Evolutionary conservation across 1,140 invertebrate species (phyloP).

Genomic region (Hypsibius dujardini): DNA sequence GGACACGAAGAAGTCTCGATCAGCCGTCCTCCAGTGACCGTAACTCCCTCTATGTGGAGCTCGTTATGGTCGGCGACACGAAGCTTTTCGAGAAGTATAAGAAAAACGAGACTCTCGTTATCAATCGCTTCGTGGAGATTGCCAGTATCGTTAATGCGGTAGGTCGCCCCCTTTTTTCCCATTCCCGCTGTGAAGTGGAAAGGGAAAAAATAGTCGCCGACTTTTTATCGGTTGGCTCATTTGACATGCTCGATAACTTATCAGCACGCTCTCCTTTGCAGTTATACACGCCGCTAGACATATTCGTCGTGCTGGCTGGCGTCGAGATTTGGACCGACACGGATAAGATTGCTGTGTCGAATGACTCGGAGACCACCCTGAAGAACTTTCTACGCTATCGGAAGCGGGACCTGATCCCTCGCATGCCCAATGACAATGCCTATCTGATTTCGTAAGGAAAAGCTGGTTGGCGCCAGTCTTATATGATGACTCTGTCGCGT

Average conservation of each 20-base stretch:
- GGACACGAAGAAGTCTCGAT: not conserved
- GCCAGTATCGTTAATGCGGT: constrained; percentile 88
- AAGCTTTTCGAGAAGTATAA: constrained; percentile 51
- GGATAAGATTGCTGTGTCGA: constrained; percentile 59
- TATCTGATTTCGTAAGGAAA: constrained; percentile 81
- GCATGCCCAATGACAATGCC: constrained; percentile 87
- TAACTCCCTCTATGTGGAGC: constrained; percentile 69
- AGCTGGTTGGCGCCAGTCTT: too few relatives aligned
- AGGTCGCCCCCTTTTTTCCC: too few relatives aligned
- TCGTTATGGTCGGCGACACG: constrained; percentile 77
- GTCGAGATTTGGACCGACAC: constrained; percentile 78
- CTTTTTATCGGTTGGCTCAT: too few relatives aligned
- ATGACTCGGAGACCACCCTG: constrained; percentile 66
- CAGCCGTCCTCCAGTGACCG: constrained; percentile 65
- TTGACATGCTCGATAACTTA: too few relatives aligned
- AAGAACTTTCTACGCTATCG: constrained; percentile 74
- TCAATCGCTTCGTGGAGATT: constrained; percentile 61
- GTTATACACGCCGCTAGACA: constrained; percentile 77
- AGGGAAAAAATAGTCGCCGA: too few relatives aligned
- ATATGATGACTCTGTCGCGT: too few relatives aligned
- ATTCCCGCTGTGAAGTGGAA: too few relatives aligned
- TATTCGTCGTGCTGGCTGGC: constrained; percentile 79
- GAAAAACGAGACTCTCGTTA: constrained; percentile 48
- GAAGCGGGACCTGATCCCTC: constrained; percentile 50
- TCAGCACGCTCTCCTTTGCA: too few relatives aligned